Evolutionary conservation across 35 echinoderm and acorn worm genomes (phyloP), one percentile per base, ranked within the genome.

Genomic region (Hemicentrotus pulcherrimus): DNA sequence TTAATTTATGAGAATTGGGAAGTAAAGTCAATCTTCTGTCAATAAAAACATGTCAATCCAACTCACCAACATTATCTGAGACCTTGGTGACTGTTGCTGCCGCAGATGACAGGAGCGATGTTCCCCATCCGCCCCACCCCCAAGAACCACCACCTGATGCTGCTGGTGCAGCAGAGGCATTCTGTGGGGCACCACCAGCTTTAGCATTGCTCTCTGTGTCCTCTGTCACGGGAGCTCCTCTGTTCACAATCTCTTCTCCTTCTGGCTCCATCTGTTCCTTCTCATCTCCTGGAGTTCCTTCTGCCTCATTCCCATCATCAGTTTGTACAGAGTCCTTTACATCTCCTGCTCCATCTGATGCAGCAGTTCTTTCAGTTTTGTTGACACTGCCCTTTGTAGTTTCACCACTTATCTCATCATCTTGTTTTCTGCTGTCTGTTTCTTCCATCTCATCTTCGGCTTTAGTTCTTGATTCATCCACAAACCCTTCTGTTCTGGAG

Each of bases 41-140:
- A 78, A 78, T 28, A 6, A n/a, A 24, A 70, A 70, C 2, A 70
- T 70, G 5, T 14, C 16, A 6, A 16, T 85, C 47, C 5, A 32
- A 88, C 31, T 97, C 33, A 98, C 95, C 93, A 86, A 96, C 94
- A 71, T 94, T 94, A 31, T 95, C 87, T 22, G 91, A 97, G 8
- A 99, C 96, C 91, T 94, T 91, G 58, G 98, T 97, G 18, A 99
- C 98, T 52, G 96, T 97, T 28, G 97, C 94, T 94, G 97, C 95
- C 52, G 97, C 97, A 35, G 98, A 98, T 18, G 97, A 95, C 6
- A 98, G 30, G 33, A 97, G 65, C 2, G 98, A 99, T 94, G 97
- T 95, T 10, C 98, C 98, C 98, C 98, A 99, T 50, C 98, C 96
- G 31, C 96, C 96, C 97, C 98, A 97, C 31, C 98, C 98, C 95